A percentile compares a stretch with the other conserved stretches of the same genome.
Conservation (phyloP, 2,797 vertebrate species). For the Pogoniulus pusillus region DNA sequence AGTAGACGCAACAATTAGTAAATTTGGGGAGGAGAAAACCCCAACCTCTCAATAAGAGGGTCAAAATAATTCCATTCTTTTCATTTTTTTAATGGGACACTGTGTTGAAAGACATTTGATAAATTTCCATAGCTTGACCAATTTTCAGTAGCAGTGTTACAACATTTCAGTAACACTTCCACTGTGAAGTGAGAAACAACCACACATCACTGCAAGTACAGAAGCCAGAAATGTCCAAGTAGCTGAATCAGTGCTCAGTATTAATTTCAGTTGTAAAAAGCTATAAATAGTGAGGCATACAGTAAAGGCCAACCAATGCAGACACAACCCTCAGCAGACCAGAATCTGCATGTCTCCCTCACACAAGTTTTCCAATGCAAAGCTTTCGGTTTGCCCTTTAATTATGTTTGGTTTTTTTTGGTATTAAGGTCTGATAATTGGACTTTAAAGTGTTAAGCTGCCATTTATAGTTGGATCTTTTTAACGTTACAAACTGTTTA, state of each 20-base stretch:
- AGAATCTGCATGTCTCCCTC: neutral
- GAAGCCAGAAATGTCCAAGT: neutral
- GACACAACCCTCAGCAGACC: neutral
- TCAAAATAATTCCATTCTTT: neutral
- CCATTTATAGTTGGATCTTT: constrained; percentile 6
- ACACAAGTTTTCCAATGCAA: neutral
- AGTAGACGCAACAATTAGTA: neutral
- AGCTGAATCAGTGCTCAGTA: neutral
- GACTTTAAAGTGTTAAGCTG: neutral
- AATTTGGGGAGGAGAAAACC: neutral
- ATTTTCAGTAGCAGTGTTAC: neutral
- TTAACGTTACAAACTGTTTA: neutral
- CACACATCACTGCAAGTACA: neutral
- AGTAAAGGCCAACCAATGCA: neutral
- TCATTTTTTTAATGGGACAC: neutral
- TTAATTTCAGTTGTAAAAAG: neutral
- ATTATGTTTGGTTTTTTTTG: neutral
- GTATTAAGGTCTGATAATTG: neutral
- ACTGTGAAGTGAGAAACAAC: neutral
- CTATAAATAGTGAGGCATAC: neutral
- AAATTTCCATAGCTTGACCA: neutral
- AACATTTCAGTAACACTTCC: neutral
- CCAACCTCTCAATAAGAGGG: neutral
- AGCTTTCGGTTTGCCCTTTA: neutral
- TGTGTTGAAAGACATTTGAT: neutral